phyloP scores from a whole-genome alignment of 1,140 invertebrate species.

The Glossosoma conforme region DNA sequence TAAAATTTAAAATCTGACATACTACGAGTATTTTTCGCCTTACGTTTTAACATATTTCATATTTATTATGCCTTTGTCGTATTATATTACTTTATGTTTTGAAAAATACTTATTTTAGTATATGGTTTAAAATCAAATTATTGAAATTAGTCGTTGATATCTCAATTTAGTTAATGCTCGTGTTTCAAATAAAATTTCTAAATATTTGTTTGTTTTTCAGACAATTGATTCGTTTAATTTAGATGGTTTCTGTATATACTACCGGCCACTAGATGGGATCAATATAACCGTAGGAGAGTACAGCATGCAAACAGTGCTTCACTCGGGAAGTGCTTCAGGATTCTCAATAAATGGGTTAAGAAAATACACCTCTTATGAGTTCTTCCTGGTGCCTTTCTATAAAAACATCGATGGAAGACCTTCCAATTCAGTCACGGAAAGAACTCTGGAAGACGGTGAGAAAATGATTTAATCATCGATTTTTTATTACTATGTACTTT shows the following conservation, averaged over 20 bases:
- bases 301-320: slow-evolving; percentile 70
- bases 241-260: slow-evolving; percentile 72
- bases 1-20: too few species aligned
- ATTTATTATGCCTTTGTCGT: neutral
- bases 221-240: slow-evolving; percentile 65
- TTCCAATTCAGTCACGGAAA: slow-evolving; percentile 64
- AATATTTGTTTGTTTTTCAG: slow-evolving; percentile 32
- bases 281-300: slow-evolving; percentile 53
- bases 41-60: neutral
- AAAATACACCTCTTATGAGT: slow-evolving; percentile 69
- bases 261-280: slow-evolving; percentile 52
- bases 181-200: neutral
- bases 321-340: slow-evolving; percentile 64
- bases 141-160: too few species aligned
- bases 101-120: too few species aligned
- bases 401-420: slow-evolving; percentile 72
- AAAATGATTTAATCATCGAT: neutral
- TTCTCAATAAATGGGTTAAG: slow-evolving; percentile 65
- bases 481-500: too few species aligned
- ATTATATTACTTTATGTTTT: too few species aligned
- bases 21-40: too few species aligned
- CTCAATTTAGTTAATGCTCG: too few species aligned
- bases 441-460: slow-evolving; percentile 72
- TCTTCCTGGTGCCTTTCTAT: slow-evolving; percentile 75
- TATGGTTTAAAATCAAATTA: too few species aligned